Evolutionary conservation across 2,797 vertebrate species (phyloP).

Genomic region (Loris lydekkerianus): DNA sequence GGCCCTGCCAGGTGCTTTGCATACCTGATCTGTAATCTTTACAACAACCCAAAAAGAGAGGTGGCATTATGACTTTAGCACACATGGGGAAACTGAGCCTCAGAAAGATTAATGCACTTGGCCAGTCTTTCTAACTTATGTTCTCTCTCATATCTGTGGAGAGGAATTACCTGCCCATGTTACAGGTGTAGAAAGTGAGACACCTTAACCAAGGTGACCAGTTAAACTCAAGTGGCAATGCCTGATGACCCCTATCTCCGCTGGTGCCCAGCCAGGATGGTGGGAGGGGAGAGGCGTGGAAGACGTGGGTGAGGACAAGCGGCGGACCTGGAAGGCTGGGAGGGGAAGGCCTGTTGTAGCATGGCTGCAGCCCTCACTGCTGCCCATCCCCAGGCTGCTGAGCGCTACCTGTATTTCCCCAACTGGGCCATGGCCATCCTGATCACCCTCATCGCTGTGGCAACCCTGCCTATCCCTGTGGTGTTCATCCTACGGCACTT

Average conservation of each 20-base stretch:
- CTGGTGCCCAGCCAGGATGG: not conserved
- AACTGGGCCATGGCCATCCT: constrained; percentile 96
- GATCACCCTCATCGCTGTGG: constrained; percentile 93
- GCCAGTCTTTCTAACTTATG: not conserved
- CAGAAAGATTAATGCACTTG: not conserved
- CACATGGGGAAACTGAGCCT: not conserved
- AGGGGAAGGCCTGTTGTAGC: not conserved
- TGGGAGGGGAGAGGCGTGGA: no score
- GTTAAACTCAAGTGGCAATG: not conserved
- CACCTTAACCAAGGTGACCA: not conserved
- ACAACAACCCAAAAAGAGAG: not conserved
- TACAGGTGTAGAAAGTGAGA: not conserved
- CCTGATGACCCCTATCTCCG: not conserved
- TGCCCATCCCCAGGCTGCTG: constrained; percentile 90
- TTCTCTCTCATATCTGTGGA: not conserved
- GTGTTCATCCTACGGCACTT: constrained; percentile 95
- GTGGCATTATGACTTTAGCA: not conserved
- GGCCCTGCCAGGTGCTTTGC: not conserved
- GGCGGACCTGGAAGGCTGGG: not conserved
- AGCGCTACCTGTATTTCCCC: constrained; percentile 95
- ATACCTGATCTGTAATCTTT: not conserved
- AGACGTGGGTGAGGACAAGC: not conserved
- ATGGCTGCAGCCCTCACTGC: not conserved
- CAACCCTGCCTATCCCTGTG: constrained; percentile 95
- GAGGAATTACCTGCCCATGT: not conserved